phyloP scores from a whole-genome alignment of 2,113 vertebrate genomes.

The Galeopterus variegatus region DNA sequence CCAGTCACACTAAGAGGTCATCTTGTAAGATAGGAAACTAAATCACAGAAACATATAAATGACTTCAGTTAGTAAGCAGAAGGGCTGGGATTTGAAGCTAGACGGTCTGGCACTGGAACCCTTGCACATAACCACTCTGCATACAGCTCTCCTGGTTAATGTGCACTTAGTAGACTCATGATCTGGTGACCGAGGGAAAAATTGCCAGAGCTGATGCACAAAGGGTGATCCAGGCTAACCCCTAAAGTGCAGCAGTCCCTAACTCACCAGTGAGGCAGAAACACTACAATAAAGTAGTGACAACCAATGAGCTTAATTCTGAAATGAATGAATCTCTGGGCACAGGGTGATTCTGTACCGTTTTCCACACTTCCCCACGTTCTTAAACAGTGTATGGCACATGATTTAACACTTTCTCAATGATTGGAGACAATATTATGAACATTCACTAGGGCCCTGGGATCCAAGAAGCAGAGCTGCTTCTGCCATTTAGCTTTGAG shows the following conservation, averaged over 20 bases:
- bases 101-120: neutral
- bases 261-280: neutral
- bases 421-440: neutral
- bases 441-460: neutral
- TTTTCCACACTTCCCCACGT: neutral
- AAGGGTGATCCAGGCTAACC: neutral
- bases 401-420: conserved; percentile 17
- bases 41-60: neutral
- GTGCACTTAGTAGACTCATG: neutral
- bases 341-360: neutral
- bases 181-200: neutral
- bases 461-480: neutral
- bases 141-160: neutral
- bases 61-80: neutral
- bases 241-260: neutral
- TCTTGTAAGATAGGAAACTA: neutral
- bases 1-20: neutral
- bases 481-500: neutral
- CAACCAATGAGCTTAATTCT: neutral
- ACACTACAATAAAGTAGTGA: neutral
- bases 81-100: neutral
- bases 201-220: neutral
- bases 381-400: neutral
- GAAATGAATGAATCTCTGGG: neutral
- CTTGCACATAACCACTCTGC: neutral